Conservation (phyloP, 2,797 vertebrate species). For the Pogonophryne albipinna region DNA sequence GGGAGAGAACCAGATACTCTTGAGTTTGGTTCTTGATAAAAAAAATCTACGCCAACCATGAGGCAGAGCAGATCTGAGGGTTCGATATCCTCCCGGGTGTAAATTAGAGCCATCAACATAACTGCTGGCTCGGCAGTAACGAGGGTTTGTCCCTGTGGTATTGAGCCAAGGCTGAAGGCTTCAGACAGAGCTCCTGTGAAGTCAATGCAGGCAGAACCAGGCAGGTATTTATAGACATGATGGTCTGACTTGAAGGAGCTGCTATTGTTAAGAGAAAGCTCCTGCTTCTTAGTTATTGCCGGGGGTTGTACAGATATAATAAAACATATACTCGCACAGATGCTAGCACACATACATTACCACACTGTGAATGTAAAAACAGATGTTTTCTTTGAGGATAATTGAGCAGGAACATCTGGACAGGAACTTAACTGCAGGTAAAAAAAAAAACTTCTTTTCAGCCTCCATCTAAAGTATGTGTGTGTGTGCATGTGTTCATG, state of each 20-base stretch:
- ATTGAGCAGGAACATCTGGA: constrained; percentile 67
- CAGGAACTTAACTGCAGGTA: constrained; percentile 32
- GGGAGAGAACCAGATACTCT: constrained; percentile 21
- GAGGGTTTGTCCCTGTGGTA: constrained; percentile 25
- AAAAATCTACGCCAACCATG: background rate
- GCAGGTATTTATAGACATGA: constrained; percentile 48
- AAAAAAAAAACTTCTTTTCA: constrained; percentile 6
- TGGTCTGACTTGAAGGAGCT: constrained; percentile 52
- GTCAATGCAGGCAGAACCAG: constrained; percentile 11
- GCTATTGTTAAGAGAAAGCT: constrained; percentile 20
- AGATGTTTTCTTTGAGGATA: constrained; percentile 59
- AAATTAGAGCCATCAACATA: constrained; percentile 48
- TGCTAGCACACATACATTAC: constrained; percentile 4
- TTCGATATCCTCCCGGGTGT: constrained; percentile 26
- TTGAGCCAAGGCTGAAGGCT: constrained; percentile 12
- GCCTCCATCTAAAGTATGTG: background rate
- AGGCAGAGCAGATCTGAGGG: constrained; percentile 22
- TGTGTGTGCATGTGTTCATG: background rate
- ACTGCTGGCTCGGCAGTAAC: constrained; percentile 36
- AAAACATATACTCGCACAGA: constrained; percentile 28
- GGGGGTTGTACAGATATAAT: constrained; percentile 9
- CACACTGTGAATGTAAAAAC: constrained; percentile 19
- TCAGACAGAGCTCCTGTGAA: constrained; percentile 4
- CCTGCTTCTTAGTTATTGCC: constrained; percentile 35
- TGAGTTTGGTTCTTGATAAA: constrained; percentile 11